Conservation (phyloP, 2,113 vertebrate species). For the Spea bombifrons region DNA sequence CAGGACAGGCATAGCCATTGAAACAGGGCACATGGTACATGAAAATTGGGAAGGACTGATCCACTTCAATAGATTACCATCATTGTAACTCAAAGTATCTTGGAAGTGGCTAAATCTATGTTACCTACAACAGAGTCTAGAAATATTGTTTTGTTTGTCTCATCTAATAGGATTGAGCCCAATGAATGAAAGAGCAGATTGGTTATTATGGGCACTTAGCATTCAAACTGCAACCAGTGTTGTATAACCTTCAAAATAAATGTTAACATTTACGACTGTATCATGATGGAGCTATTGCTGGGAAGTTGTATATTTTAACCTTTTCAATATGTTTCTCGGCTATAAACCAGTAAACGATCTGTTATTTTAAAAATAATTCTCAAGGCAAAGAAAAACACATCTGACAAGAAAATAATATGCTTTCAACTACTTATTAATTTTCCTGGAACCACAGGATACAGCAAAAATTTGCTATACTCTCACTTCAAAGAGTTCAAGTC, state of each 20-base stretch:
- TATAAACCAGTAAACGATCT: constrained; percentile 36
- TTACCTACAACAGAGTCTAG: too few relatives aligned
- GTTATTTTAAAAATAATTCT: constrained; percentile 28
- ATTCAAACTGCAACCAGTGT: background rate
- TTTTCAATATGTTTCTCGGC: constrained; percentile 25
- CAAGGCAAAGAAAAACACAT: constrained; percentile 6
- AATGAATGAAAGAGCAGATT: background rate
- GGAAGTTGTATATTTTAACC: constrained; percentile 33
- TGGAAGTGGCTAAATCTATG: too few relatives aligned
- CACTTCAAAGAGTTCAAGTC: constrained; percentile 6
- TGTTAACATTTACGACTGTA: constrained; percentile 34
- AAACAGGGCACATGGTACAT: too few relatives aligned
- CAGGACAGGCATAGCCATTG: too few relatives aligned
- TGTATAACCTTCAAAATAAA: constrained; percentile 36
- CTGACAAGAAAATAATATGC: constrained; percentile 39
- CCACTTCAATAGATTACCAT: too few relatives aligned
- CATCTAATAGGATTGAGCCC: too few relatives aligned
- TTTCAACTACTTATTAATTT: constrained; percentile 17
- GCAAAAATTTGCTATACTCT: constrained; percentile 4
- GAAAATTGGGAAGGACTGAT: too few relatives aligned
- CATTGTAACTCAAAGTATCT: too few relatives aligned
- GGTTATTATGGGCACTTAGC: background rate
- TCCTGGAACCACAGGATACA: constrained; percentile 7
- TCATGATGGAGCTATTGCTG: constrained; percentile 27
- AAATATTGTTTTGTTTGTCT: too few relatives aligned